A percentile compares a stretch with the other conserved stretches of the same genome.
Conservation (phyloP, 2,888 invertebrate species). For the Erebia aethiops region DNA sequence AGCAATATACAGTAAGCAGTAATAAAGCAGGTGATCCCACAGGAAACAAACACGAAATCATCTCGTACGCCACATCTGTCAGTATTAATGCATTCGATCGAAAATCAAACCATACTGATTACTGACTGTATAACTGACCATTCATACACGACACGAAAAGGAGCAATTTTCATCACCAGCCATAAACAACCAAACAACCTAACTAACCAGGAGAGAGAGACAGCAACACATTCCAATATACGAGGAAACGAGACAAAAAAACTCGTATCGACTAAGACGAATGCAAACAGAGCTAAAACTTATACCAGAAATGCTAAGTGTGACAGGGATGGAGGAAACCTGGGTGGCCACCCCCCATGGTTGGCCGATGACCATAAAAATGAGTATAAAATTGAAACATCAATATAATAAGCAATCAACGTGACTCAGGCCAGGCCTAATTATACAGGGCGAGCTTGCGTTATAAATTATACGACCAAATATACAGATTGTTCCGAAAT, state of each 20-base stretch:
- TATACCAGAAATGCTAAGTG: constrained; percentile 48
- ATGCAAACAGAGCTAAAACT: constrained; percentile 63
- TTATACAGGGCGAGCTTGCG: constrained; percentile 75
- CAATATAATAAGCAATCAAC: constrained; percentile 84
- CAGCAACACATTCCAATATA: constrained; percentile 35
- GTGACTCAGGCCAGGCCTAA: constrained; percentile 68
- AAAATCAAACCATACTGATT: constrained; percentile 39
- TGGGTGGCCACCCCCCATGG: constrained; percentile 84
- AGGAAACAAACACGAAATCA: constrained; percentile 43
- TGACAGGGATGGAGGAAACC: constrained; percentile 57
- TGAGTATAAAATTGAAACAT: constrained; percentile 84
- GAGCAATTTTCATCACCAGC: constrained; percentile 71
- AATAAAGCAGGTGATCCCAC: constrained; percentile 43
- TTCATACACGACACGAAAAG: constrained; percentile 46
- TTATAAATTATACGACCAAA: constrained; percentile 74
- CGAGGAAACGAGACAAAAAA: constrained; percentile 57
- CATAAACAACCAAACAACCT: constrained; percentile 61
- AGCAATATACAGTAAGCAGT: constrained; percentile 23
- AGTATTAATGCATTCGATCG: constrained; percentile 44
- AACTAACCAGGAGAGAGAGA: constrained; percentile 52
- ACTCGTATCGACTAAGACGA: constrained; percentile 56
- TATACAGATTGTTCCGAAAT: constrained; percentile 71
- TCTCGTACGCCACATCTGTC: constrained; percentile 55
- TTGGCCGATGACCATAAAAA: constrained; percentile 83
- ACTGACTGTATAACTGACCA: constrained; percentile 24